phyloP scores from a whole-genome alignment of 2,888 invertebrate species.

The Tipula confusa region DNA sequence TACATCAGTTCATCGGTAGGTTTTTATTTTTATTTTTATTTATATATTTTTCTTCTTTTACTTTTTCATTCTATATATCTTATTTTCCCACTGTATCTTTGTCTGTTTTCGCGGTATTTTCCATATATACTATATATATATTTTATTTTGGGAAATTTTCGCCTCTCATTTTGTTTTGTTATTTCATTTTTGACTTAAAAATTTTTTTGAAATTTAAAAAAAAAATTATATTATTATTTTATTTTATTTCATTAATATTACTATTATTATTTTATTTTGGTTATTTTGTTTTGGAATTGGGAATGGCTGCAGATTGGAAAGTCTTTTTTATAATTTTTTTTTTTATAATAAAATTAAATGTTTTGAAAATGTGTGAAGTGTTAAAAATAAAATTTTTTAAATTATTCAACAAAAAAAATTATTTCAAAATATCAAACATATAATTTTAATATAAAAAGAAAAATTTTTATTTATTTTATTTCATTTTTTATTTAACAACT shows the following conservation, averaged over 20 bases:
- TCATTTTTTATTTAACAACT: background rate
- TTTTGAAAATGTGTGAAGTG: background rate
- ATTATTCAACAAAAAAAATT: too few relatives aligned
- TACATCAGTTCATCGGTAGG: conserved; percentile 30
- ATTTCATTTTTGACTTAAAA: background rate
- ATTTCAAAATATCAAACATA: background rate
- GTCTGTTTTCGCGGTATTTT: background rate
- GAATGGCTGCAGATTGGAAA: conserved; percentile 25
- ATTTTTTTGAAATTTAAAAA: too few relatives aligned
- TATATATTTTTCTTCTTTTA: conserved; percentile 21
- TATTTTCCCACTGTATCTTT: background rate
- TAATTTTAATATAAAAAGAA: background rate
- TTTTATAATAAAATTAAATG: background rate
- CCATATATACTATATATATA: background rate
- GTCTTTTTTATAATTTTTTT: background rate
- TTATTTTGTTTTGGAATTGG: background rate
- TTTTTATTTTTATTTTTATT: conserved; percentile 27
- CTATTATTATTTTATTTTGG: background rate
- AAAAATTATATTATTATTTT: background rate
- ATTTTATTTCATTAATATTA: background rate
- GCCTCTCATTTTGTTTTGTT: background rate
- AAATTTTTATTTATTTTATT: background rate
- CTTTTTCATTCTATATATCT: background rate
- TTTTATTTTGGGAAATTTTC: background rate
- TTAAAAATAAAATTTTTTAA: too few relatives aligned